These are phyloP conservation scores for Arothron firmamentum DNA, from an alignment of 2,113 vertebrate species.

Conservation along the genomic window DNA sequence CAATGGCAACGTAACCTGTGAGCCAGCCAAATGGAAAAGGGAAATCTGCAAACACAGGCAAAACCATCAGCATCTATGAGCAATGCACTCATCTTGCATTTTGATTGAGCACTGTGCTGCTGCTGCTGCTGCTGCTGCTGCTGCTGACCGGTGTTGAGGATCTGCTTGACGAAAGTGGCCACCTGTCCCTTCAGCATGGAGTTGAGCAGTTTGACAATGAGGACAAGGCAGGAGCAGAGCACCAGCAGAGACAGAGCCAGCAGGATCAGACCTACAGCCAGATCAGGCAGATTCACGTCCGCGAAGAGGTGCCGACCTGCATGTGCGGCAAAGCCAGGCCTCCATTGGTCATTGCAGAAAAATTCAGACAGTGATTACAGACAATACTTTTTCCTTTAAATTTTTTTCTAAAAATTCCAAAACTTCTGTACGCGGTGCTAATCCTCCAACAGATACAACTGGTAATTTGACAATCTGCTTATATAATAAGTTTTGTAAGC, in stretches of 20 bases:
- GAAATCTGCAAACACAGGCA: constrained; percentile 79
- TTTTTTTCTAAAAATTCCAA: too few species aligned
- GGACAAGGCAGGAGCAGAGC: constrained; percentile 85
- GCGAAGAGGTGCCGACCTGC: constrained; percentile 85
- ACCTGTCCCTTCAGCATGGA: constrained; percentile 93
- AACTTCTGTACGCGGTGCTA: too few species aligned
- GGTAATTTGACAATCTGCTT: too few species aligned
- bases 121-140: not conserved
- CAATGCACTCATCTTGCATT: too few species aligned
- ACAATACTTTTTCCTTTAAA: too few species aligned
- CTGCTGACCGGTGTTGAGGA: constrained; percentile 86
- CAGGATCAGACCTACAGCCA: constrained; percentile 84
- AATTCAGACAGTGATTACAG: not conserved
- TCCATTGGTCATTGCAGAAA: not conserved
- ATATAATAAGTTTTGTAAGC: too few species aligned
- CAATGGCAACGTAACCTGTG: constrained; percentile 89
- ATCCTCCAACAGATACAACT: too few species aligned
- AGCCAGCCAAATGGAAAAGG: constrained; percentile 91
- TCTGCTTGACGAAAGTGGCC: constrained; percentile 85
- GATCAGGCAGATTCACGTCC: constrained; percentile 73
- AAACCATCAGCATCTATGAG: too few species aligned
- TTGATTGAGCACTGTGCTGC: not conserved
- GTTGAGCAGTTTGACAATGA: constrained; percentile 90
- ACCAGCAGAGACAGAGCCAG: constrained; percentile 81
- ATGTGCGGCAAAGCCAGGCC: not conserved